phyloP scores from a whole-genome alignment of 2,113 vertebrate species.

The Edolisoma coerulescens region DNA sequence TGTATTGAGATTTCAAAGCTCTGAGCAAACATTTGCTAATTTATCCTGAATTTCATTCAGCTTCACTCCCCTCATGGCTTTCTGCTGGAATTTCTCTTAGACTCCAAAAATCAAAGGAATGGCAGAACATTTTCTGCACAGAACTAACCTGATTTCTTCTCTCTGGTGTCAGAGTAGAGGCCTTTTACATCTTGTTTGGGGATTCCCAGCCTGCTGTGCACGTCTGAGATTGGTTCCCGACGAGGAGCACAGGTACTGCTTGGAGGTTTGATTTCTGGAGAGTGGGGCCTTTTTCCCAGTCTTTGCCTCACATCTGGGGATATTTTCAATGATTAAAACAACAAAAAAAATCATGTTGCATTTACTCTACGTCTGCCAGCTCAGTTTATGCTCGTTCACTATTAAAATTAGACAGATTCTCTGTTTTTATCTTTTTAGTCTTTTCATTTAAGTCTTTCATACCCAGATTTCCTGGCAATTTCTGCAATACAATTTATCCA shows the following conservation, averaged over 20 bases:
- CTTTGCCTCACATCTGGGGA: constrained; percentile 87
- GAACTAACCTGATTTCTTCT: constrained; percentile 86
- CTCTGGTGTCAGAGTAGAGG: constrained; percentile 80
- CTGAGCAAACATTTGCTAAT: neutral
- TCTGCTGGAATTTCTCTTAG: neutral
- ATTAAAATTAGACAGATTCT: neutral
- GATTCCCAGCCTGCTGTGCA: constrained; percentile 90
- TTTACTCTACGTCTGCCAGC: neutral
- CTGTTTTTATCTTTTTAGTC: neutral
- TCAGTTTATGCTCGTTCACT: neutral
- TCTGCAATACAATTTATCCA: neutral
- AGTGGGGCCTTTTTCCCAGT: constrained; percentile 89
- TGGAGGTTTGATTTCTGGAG: constrained; percentile 78
- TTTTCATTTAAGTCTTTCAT: neutral
- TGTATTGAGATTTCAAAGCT: neutral
- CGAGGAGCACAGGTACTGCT: constrained; percentile 67
- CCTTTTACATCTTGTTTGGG: constrained; percentile 81
- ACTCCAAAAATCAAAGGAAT: neutral
- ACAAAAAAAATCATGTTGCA: neutral
- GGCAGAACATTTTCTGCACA: neutral
- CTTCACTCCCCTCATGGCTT: neutral
- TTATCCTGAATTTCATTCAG: neutral
- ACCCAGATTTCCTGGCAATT: neutral
- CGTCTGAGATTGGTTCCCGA: constrained; percentile 85
- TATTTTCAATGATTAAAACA: neutral